Percentiles rank a stretch among this genome's conserved stretches.
phyloP scores from a whole-genome alignment of 1,140 invertebrate species.

The Hesperophylax magnus region DNA sequence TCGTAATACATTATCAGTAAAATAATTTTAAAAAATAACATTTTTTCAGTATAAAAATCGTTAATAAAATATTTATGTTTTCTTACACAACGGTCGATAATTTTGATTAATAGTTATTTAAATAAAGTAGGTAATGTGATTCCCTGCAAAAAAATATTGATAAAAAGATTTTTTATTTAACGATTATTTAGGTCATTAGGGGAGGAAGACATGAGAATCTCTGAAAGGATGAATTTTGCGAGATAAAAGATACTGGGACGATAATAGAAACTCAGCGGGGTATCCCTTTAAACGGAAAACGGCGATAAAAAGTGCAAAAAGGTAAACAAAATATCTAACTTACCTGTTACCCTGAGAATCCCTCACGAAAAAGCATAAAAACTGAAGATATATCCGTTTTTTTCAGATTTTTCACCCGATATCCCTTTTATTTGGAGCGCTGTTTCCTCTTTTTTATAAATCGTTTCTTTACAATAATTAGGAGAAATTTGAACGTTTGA shows the following conservation, averaged over 20 bases:
- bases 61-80: too few relatives aligned
- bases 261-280: constrained; percentile 21
- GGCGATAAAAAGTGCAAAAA: constrained; percentile 30
- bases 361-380: constrained; percentile 11
- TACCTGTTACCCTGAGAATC: constrained; percentile 36
- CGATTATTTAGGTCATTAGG: constrained; percentile 17
- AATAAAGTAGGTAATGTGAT: not conserved
- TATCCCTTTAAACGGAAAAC: constrained; percentile 38
- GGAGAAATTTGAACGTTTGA: constrained; percentile 52
- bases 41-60: not conserved
- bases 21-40: too few relatives aligned
- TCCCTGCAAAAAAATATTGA: not conserved
- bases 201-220: constrained; percentile 20
- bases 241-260: constrained; percentile 19
- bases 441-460: constrained; percentile 39
- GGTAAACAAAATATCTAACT: constrained; percentile 30
- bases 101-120: constrained; percentile 1
- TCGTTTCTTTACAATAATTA: constrained; percentile 55
- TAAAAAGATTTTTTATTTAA: not conserved
- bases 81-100: too few relatives aligned
- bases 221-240: not conserved
- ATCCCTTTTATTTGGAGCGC: constrained; percentile 22
- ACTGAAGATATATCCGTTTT: constrained; percentile 14
- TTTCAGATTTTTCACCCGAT: constrained; percentile 23
- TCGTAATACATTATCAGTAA: too few relatives aligned